phyloP scores from a whole-genome alignment of 2,113 vertebrate species.

The Tachysurus fulvidraco region DNA sequence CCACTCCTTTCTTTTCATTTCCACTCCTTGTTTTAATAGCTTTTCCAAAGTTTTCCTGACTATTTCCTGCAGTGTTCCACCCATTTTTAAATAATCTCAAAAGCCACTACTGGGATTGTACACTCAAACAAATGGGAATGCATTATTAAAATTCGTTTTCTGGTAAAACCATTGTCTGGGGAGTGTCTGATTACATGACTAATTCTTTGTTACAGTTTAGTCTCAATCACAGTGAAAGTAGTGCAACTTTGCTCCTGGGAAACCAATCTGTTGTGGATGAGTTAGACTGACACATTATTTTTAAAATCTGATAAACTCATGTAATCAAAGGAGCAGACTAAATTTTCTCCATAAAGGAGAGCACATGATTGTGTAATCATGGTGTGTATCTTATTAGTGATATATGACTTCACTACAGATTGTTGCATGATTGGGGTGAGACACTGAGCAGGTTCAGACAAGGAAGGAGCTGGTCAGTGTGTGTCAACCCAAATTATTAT shows the following conservation, averaged over 20 bases:
- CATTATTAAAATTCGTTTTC: neutral
- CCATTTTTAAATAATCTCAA: neutral
- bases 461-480: neutral
- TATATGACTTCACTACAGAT: neutral
- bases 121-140: neutral
- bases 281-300: neutral
- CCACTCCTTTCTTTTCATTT: neutral
- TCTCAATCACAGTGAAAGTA: slow-evolving; percentile 54
- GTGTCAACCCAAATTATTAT: slow-evolving; percentile 14
- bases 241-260: neutral
- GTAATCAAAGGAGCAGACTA: slow-evolving; percentile 55
- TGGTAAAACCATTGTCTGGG: neutral
- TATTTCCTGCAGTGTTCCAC: neutral
- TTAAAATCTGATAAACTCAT: slow-evolving; percentile 32
- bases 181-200: neutral
- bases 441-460: slow-evolving; percentile 14
- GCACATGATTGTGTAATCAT: slow-evolving; percentile 31
- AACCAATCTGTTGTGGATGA: neutral
- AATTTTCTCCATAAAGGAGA: slow-evolving; percentile 12
- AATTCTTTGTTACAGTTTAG: neutral
- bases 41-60: neutral
- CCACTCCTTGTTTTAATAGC: neutral
- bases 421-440: neutral
- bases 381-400: neutral
- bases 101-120: neutral